Base-by-base conservation (phyloP, 64 coral and sea anemone species). In the Stichodactyla helianthus region DNA sequence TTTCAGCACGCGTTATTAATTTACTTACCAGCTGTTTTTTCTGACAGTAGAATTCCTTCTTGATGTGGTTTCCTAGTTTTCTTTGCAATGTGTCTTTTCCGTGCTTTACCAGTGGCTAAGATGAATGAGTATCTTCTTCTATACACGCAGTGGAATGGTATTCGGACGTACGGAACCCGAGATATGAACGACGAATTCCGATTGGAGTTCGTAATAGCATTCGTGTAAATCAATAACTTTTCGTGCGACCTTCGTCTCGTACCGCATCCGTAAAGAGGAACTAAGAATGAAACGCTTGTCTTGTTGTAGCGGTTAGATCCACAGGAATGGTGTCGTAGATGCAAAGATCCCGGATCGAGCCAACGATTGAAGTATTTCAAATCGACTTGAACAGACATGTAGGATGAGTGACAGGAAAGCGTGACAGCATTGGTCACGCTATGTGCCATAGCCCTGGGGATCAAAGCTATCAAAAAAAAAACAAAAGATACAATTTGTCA, bases 151-250 rank as follows among this genome's bases (percentile, higher is more conserved):
- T 54, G 17, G 20, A 81, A 81, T 53, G 78, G 78, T 15, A 81
- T 51, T 7, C 78, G 50, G 6, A 81, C 19, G 10, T 81, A 54
- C 10, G 78, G 78, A 14, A 81, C 78, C 52, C 78, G 78, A 54
- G 44, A 52, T 14, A 81, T 54, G 26, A 52, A 52, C 52, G 78
- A 52, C 0, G 20, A 52, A 22, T 81, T 81, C n/a, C 78, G 50
- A 81, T 81, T 54, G 17, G 78, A 81, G 14, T 81, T 81, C 20
- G 50, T 51, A 52, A 81, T 50, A 52, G 51, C 78, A 8, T 81
- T 81, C 51, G 78, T 52, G 78, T 52, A 81, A 81, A 81, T 81
- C 12, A 81, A 81, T 81, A 54, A 81, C 4, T 81, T 10, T 19
- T 81, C 51, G 78, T 81, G 14, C 15, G 50, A 17, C 50, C 16